phyloP scores from a whole-genome alignment of 2,797 vertebrate species.

The Crax fasciolata region DNA sequence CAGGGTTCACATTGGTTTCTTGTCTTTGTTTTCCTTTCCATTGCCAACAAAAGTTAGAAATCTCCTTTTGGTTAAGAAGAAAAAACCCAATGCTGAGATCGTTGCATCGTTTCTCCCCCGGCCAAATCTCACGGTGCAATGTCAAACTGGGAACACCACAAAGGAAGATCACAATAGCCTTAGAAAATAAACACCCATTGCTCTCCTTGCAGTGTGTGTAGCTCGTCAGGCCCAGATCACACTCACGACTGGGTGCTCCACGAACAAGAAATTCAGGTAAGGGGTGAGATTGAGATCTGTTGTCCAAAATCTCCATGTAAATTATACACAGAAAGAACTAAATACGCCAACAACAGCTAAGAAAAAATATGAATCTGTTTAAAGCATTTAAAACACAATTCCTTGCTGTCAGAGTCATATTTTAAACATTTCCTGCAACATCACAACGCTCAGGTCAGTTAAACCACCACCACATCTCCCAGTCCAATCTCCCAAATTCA shows the following conservation, averaged over 20 bases:
- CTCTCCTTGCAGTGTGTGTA: not conserved
- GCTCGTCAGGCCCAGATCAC: not conserved
- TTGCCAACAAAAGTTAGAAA: not conserved
- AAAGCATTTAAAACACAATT: not conserved
- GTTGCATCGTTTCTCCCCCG: not conserved
- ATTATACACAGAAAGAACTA: not conserved
- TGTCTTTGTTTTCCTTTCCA: not conserved
- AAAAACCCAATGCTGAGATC: not conserved
- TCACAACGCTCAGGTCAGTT: not conserved
- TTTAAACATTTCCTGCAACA: not conserved
- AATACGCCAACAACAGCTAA: not conserved
- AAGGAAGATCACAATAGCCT: not conserved
- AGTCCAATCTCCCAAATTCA: slow-evolving; percentile 3
- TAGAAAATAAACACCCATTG: not conserved
- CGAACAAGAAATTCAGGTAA: not conserved
- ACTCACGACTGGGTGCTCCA: not conserved
- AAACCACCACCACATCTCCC: slow-evolving; percentile 5
- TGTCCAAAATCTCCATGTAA: not conserved
- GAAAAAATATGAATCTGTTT: fast-evolving
- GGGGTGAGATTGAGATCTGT: not conserved
- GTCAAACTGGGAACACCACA: not conserved
- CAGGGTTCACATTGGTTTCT: not conserved
- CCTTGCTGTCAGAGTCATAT: fast-evolving
- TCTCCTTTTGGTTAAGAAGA: not conserved
- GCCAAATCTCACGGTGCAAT: not conserved